Evolutionary conservation across 2,113 vertebrate species (phyloP), one percentile per base, ranked within the genome.

Genomic region (Scomber scombrus): DNA sequence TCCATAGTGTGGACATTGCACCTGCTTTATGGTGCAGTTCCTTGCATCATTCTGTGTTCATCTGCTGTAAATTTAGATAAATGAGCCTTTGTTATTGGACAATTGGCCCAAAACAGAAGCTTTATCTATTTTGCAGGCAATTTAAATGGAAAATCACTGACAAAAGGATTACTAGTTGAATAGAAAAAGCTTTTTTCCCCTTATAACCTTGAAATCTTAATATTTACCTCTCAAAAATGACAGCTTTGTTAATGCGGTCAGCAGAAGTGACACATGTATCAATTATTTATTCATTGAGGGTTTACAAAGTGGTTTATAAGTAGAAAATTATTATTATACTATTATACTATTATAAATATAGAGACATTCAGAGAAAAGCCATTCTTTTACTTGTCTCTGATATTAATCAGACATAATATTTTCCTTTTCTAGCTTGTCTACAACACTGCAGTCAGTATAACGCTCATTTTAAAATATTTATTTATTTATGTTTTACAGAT

Each of bases 221-320:
- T 12, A 61, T 50, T 51, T 61, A 23, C 23, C 5, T 47, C 21
- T 47, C 6, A 14, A 3, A 75, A 50, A 55, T 55, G 18, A 29
- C 19, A 14, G 45, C 43, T 45, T 70, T 50, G 21, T 7, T 51
- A 4, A 23, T 49, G 23, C 11, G 51, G 14, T 13, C 19, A 29
- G 11, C n/a, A 19, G 2, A 51, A 45, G 16, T 68, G 74, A 43
- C 45, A 67, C 1, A 8, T 26, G 14, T 49, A 57, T 71, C 43
- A 79, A 69, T 58, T 23, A 55, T 50, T 5, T 29, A 19, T 26
- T 29, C 0, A 2, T 18, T 67, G 18, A 31, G 15, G 57, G n/a
- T 71, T 56, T 55, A 55, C 7, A 3, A 54, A 46, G 49, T 56
- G 51, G 43, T 64, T 69, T 46, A 70, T 18, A 14, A 58, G 52